A percentile compares a stretch with the other conserved stretches of the same genome.
phyloP scores from a whole-genome alignment of 1,140 invertebrate genomes.

The Lycorma delicatula region DNA sequence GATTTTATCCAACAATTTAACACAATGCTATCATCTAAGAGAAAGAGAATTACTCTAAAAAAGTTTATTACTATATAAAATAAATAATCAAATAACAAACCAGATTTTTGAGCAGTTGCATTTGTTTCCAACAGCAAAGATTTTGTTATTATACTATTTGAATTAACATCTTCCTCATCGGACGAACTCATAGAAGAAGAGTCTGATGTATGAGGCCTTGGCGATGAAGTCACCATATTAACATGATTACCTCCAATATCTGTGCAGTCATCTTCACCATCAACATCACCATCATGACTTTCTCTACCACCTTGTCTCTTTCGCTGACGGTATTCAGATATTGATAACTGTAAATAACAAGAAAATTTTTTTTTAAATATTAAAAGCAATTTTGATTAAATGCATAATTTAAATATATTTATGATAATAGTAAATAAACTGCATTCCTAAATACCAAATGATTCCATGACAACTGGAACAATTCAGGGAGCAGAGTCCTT shows the following conservation, averaged over 20 bases:
- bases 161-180: conserved; percentile 13
- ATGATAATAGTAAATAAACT: no score
- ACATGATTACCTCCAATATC: not conserved
- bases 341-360: conserved; percentile 50
- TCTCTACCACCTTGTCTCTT: conserved; percentile 40
- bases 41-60: not conserved
- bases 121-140: conserved; percentile 20
- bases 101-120: not conserved
- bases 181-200: conserved; percentile 15
- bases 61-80: not conserved
- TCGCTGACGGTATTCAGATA: conserved; percentile 60
- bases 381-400: no score
- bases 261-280: not conserved
- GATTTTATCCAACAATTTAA: no score
- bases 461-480: no score
- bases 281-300: not conserved
- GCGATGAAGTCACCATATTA: not conserved
- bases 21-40: no score
- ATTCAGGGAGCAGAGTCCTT: no score
- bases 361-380: no score
- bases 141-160: conserved; percentile 18
- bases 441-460: no score
- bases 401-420: no score
- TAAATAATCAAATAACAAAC: not conserved
- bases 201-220: not conserved